Evolutionary conservation across 2,888 invertebrate species (phyloP).

Genomic region (Rhogogaster chlorosoma): DNA sequence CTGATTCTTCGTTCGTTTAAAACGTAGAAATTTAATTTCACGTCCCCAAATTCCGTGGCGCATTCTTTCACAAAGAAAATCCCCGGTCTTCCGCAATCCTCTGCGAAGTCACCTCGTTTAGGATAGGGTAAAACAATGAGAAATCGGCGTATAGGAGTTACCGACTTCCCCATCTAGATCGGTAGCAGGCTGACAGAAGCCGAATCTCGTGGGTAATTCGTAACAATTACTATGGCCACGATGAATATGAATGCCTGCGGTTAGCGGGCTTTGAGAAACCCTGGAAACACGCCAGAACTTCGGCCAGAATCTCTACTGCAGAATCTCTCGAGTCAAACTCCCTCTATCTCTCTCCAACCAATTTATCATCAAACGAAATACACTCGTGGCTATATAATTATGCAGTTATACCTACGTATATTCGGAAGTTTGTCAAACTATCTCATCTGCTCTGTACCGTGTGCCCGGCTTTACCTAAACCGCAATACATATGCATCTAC

Average conservation of each 20-base stretch:
- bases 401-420: not conserved
- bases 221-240: conserved; percentile 62
- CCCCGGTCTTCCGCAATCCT: not conserved
- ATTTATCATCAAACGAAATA: conserved; percentile 52
- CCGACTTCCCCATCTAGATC: conserved; percentile 10
- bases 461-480: not conserved
- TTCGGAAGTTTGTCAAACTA: conserved; percentile 15
- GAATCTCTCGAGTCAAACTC: conserved; percentile 51
- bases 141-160: conserved; percentile 25
- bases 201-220: conserved; percentile 57
- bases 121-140: not conserved
- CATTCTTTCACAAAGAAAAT: not conserved
- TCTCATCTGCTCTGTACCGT: not conserved
- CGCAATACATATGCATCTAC: not conserved
- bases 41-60: not conserved
- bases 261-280: conserved; percentile 40
- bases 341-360: conserved; percentile 36
- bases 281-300: conserved; percentile 33
- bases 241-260: conserved; percentile 57
- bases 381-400: conserved; percentile 2
- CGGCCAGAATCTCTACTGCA: conserved; percentile 44
- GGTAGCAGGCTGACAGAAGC: conserved; percentile 9
- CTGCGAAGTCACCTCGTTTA: not conserved
- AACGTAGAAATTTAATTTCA: not conserved
- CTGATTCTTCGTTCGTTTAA: not conserved